Evolutionary conservation across 2,888 invertebrate genomes (phyloP), one percentile per base, ranked within the genome.

Genomic region (Apeira syringaria): DNA sequence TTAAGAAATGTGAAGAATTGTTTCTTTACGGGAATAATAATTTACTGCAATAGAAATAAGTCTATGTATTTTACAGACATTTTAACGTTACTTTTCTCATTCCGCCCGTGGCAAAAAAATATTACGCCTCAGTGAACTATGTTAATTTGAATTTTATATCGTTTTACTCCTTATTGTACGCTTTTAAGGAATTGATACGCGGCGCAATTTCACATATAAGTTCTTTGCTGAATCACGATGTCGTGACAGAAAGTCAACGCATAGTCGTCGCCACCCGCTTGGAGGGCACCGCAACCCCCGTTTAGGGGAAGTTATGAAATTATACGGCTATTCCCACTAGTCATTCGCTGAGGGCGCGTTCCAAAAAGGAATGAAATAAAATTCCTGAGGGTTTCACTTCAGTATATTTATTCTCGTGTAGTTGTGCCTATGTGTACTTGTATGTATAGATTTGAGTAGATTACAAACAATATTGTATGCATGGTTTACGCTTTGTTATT

Each of bases 311-410:
- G 53, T 68, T 71, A 71, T 75, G 64, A 72, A 77, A 76, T 77
- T 73, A 73, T 69, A 65, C 63, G 56, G 60, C 62, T 65, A 70
- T 68, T 69, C 61, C 67, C 64, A 66, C 66, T 61, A 71, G 67
- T 71, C 64, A 69, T 70, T 74, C 60, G 64, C 51, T 47, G 43
- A 61, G 65, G 61, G 64, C 59, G 56, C 56, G 56, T 46, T 64
- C 53, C 54, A 15, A 15, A 47, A 58, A 58, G 52, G 50, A 53
- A 46, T 45, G 37, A 56, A 55, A 56, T 59, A 59, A 61, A 55
- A 58, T 61, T 59, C 58, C 49, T 39, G 37, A 50, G 38, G 43
- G 46, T 44, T 56, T 38, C 28, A 48, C 49, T 46, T 46, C 13
- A 18, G 41, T 42, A 32, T 38, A 5, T 25, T 28, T 10, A n/a